phyloP scores from a whole-genome alignment of 2,888 invertebrate genomes.

The Lochmaea capreae region DNA sequence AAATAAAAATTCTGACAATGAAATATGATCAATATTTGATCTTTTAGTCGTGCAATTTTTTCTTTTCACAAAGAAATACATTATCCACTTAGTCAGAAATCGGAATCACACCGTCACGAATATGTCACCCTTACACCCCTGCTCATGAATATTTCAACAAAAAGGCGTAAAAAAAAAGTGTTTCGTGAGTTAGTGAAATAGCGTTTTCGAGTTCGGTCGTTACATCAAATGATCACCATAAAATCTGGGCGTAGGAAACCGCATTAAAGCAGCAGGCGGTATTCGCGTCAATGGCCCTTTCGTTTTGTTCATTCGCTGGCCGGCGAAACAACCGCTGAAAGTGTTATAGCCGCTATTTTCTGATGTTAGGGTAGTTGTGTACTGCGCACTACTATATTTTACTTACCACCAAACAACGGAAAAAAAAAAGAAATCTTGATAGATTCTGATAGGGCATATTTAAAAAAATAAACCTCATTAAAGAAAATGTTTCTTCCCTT shows the following conservation, averaged over 20 bases:
- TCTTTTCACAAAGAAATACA: neutral
- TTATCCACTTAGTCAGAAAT: neutral
- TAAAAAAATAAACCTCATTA: too few species aligned
- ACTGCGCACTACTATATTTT: neutral
- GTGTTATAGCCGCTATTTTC: conserved; percentile 43
- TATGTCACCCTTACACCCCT: conserved; percentile 24
- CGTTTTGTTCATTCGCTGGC: conserved; percentile 36
- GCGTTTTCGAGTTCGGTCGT: conserved; percentile 34
- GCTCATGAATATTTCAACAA: conserved; percentile 34
- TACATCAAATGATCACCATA: conserved; percentile 46
- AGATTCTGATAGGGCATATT: too few species aligned
- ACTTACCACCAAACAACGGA: too few species aligned
- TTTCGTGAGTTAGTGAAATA: conserved; percentile 33
- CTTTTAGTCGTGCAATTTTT: neutral
- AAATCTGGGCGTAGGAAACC: conserved; percentile 51
- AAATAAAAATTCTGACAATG: too few species aligned
- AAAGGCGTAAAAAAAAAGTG: conserved; percentile 32
- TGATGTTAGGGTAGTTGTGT: conserved; percentile 32
- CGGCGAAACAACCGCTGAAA: conserved; percentile 38
- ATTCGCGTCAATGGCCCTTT: conserved; percentile 33
- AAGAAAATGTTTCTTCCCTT: too few species aligned
- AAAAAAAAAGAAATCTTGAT: too few species aligned
- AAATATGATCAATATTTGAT: too few species aligned
- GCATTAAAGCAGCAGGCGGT: conserved; percentile 48
- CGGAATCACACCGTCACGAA: neutral